Base-by-base conservation (phyloP, 2,797 vertebrate genomes). In the Gambelia wislizenii region DNA sequence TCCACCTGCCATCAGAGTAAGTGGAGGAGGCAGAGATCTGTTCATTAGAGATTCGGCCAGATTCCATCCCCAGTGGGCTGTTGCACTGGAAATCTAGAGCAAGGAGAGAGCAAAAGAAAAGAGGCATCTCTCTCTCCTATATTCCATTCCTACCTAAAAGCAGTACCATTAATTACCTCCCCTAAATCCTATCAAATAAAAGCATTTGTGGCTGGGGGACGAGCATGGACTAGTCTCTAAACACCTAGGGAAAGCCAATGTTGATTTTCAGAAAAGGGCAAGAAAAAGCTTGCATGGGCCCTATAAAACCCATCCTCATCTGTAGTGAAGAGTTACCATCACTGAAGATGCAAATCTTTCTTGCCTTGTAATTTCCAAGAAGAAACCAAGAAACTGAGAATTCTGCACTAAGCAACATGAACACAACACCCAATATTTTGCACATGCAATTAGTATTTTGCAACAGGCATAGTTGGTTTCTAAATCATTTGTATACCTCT, bases 11-110 rank as follows among this genome's bases (percentile, higher is more conserved):
- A 2, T 98, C 98, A 0, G 97, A 97, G 87, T 99, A 99, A 79
- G 97, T 97, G 0, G 98, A 98, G 0, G 99, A 99, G 70, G 99
- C 98, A 0, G 97, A 97, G 95, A 99, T 99, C 97, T 99, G 99
- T 91, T 98, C 98, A 14, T 99, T 98, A 4, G 98, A 98, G 95
- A 99, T 99, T 93, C 97, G 97, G 59, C 98, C 98, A 1, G 98
- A 98, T 95, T 99, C 99, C 98, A 99, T 97, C 42, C 99, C 99
- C 27, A 99, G 97, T 0, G 98, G 97, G 54, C 97, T 96, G 18
- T 98, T 99, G 92, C 99, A 99, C 93, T 99, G 99, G 89, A 99
- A 99, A 13, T 97, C 99, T 99, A 90, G 10, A 92, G 83, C 0
- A 13, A 90, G 90, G 10, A 94, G 76, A 93, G 33, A 92, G 27